phyloP scores from a whole-genome alignment of 2,888 invertebrate species.

The Oegoconia quadripuncta region DNA sequence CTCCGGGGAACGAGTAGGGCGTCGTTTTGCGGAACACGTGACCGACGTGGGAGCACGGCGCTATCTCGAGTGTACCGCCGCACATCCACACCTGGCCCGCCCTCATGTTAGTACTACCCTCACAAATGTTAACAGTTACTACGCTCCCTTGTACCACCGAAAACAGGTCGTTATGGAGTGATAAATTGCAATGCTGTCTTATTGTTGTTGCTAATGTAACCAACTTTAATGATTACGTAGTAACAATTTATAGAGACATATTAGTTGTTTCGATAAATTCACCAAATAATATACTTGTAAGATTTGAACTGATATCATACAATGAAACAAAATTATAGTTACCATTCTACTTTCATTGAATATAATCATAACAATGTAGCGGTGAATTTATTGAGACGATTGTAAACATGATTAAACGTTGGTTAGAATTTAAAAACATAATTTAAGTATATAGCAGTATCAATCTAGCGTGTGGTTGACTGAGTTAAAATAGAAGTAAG shows the following conservation, averaged over 20 bases:
- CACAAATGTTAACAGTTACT: slow-evolving; percentile 7
- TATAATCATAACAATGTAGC: too few relatives aligned
- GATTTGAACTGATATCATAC: too few relatives aligned
- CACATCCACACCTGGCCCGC: slow-evolving; percentile 95
- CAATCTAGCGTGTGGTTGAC: neutral
- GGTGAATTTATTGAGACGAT: too few relatives aligned
- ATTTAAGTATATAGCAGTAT: too few relatives aligned
- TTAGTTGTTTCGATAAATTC: neutral
- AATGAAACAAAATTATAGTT: too few relatives aligned
- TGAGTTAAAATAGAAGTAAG: neutral
- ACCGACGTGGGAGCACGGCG: slow-evolving; percentile 96
- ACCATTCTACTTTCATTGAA: too few relatives aligned
- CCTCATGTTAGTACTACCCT: slow-evolving; percentile 26
- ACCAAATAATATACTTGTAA: neutral
- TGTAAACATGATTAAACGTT: too few relatives aligned
- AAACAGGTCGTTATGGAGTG: too few relatives aligned
- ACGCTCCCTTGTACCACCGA: slow-evolving; percentile 3
- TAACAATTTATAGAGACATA: neutral
- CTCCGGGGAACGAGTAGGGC: slow-evolving; percentile 99
- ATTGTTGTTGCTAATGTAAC: too few relatives aligned
- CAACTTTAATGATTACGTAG: too few relatives aligned
- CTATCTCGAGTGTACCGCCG: slow-evolving; percentile 95
- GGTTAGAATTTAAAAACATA: too few relatives aligned
- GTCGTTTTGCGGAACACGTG: slow-evolving; percentile 99
- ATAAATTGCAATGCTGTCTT: too few relatives aligned